Base-by-base conservation (phyloP, 2,888 invertebrate species). In the Drosophila multiciliata region DNA sequence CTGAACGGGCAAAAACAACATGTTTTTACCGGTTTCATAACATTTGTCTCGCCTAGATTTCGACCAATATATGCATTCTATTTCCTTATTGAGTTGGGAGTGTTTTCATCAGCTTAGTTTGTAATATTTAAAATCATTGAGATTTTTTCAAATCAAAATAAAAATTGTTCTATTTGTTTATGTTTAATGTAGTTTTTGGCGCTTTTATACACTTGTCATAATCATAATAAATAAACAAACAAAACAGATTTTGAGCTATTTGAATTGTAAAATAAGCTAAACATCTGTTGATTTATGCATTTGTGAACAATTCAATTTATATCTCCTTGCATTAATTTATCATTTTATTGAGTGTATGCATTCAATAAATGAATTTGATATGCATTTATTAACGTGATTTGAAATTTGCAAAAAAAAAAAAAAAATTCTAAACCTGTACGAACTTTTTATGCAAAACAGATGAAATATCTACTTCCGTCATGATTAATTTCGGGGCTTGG, bases 101-200 rank as follows among this genome's bases (percentile, higher is more conserved):
- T 48, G 50, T 49, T 38, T 45, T 32, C 7, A 8, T 8, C 23
- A 23, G 42, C 40, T 29, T 26, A 23, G 54, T 33, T 57, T 48
- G 66, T 48, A 62, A 55, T 73, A 65, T 76, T 73, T 55, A 49
- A 76, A 68, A 78, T 78, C 73, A 78, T 68, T 1, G 15, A 15
- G 45, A 45, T 23, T 23, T 23, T 3, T 1, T 15, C 8, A 12
- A 45, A 45, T 45, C 45, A 45, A 23, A 23, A 15, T 15, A 4
- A 58, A 61, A 67, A 61, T 55, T 48, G 45, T n/a, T 35, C 57
- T 9, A 45, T 50, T 64, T 68, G 64, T 67, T 67, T 65, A 68
- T 8, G 15, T 45, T 4, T 7, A 42, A 23, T 15, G 45, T 45
- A 23, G 45, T 23, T 45, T 23, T 45, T 23, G 36, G 9, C 33